These are phyloP conservation scores for Salvelinus fontinalis DNA, from an alignment of 2,113 vertebrate genomes.

Conservation along the genomic window DNA sequence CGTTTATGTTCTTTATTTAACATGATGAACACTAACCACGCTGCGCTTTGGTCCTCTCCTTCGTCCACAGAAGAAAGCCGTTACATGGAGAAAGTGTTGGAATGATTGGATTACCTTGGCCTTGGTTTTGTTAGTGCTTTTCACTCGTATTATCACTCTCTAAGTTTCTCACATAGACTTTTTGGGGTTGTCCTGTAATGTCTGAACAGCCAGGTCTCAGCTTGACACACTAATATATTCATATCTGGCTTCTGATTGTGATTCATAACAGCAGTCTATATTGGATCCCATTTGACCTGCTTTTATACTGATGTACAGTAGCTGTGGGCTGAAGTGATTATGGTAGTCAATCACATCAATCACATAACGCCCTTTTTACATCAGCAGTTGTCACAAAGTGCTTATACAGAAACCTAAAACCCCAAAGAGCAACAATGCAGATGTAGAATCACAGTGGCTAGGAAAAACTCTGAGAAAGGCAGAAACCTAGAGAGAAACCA, in stretches of 20 bases:
- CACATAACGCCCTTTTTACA: too few relatives aligned
- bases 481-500: too few relatives aligned
- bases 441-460: too few relatives aligned
- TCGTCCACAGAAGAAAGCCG: too few relatives aligned
- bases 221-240: neutral
- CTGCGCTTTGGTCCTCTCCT: too few relatives aligned
- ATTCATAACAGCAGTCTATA: neutral
- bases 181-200: neutral
- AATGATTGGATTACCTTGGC: slow-evolving; percentile 28
- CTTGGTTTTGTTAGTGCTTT: slow-evolving; percentile 23
- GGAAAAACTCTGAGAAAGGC: too few relatives aligned
- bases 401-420: too few relatives aligned
- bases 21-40: too few relatives aligned
- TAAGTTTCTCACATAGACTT: neutral
- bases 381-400: too few relatives aligned
- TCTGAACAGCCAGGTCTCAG: neutral
- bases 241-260: neutral
- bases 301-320: neutral
- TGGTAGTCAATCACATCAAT: too few relatives aligned
- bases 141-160: neutral
- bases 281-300: neutral
- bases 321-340: neutral
- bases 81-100: slow-evolving; percentile 9
- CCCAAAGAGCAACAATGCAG: too few relatives aligned
- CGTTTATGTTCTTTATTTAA: too few relatives aligned